Base-by-base conservation (phyloP, 2,113 vertebrate species). In the Actenoides hombroni region DNA sequence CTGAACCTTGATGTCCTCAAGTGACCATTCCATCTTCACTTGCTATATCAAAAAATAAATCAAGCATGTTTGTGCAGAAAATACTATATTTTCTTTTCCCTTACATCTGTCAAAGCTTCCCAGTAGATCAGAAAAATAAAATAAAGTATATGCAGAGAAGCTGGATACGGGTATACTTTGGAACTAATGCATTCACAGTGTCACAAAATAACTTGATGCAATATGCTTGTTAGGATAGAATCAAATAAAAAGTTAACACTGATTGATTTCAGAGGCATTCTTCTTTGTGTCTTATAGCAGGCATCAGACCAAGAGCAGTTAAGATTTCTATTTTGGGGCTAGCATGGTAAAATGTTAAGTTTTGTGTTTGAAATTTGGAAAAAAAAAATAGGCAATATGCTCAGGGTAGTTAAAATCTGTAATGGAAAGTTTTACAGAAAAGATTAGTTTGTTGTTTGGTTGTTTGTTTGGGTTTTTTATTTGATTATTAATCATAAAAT, bases 21-120 rank as follows among this genome's bases (percentile, higher is more conserved):
- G 31, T 49, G 73, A 31, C 33, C 21, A 80, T 75, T 90, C 53
- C 37, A 69, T 94, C 53, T 53, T 91, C 44, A 54, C 10, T 94
- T 90, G 54, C 49, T 85, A 70, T 67, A 95, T 86, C 19, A 75
- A 78, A 94, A 94, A 94, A 75, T 61, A 91, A 94, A 89, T 75
- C 57, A 91, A 94, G 40, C 15, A 48, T 1, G 5, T 31, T 86
- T n/a, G 28, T 85, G 56, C 26, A 88, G 83, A 76, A 97, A 68
- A 75, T 28, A 7, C 24, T 87, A 0, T 80, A 19, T 82, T 86
- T 90, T 63, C 33, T 68, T 69, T 81, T 25, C 21, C 6, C 13
- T 59, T 46, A 61, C 13, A 75, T 35, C 21, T 81, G 10, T 81
- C 53, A 86, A 69, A 67, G 1, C 46, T 86, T 39, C 70, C n/a